Percentiles rank a stretch among this genome's conserved stretches.
Conservation (phyloP, 2,888 invertebrate species). For the Belgica antarctica region DNA sequence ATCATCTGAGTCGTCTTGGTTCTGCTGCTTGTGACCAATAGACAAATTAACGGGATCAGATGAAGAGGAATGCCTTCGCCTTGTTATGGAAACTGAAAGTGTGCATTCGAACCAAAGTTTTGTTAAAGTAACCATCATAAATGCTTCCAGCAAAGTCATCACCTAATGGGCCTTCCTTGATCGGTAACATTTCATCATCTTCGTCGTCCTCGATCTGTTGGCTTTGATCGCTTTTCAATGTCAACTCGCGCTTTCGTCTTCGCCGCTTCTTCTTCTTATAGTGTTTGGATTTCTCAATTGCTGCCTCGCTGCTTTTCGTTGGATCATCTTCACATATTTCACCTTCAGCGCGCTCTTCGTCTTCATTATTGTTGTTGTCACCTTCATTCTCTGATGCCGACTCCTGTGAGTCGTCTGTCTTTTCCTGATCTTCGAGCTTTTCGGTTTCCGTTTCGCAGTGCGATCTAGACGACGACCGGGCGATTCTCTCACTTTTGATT, state of each 20-base stretch:
- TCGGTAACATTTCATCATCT: slow-evolving; percentile 49
- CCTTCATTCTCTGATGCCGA: slow-evolving; percentile 37
- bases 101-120: neutral
- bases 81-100: slow-evolving; percentile 57
- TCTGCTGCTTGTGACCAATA: slow-evolving; percentile 60
- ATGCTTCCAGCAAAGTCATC: too few relatives aligned
- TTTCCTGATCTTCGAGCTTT: slow-evolving; percentile 58
- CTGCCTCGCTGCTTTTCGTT: slow-evolving; percentile 37
- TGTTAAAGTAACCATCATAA: slow-evolving; percentile 48
- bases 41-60: slow-evolving; percentile 82
- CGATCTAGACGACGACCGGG: slow-evolving; percentile 43
- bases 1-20: slow-evolving; percentile 61
- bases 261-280: slow-evolving; percentile 45
- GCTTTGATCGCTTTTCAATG: slow-evolving; percentile 43
- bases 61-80: slow-evolving; percentile 63
- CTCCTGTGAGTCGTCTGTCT: slow-evolving; percentile 46
- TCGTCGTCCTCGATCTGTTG: slow-evolving; percentile 44
- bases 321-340: slow-evolving; percentile 46
- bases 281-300: slow-evolving; percentile 45
- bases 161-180: slow-evolving; percentile 55
- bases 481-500: slow-evolving; percentile 40
- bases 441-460: slow-evolving; percentile 47
- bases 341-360: slow-evolving; percentile 58
- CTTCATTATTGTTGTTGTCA: slow-evolving; percentile 49
- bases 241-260: slow-evolving; percentile 40